Base-by-base conservation (phyloP, 2,888 invertebrate genomes). In the Operophtera brumata region DNA sequence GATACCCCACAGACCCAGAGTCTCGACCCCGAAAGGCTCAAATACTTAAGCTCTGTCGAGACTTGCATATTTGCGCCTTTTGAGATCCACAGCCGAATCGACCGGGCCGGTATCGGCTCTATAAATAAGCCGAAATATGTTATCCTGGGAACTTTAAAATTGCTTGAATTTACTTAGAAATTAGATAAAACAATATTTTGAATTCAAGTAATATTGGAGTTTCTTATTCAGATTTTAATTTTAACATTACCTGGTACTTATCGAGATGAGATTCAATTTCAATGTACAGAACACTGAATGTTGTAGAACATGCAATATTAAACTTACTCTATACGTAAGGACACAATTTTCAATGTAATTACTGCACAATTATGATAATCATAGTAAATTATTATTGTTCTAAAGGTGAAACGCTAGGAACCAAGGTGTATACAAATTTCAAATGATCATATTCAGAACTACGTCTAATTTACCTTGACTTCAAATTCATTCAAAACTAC, bases 331-430 rank as follows among this genome's bases (percentile, higher is more conserved):
- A 71, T 70, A 61, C 67, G 65, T 72, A 78, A 79, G 77, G 71
- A 65, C 77, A 81, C 80, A 71, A 71, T 73, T 77, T 74, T 77
- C 75, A 75, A 84, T 85, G 86, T 87, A 87, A 85, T 80, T 84
- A 84, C 66, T 82, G 88, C 88, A 88, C 88, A 77, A 68, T 84
- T 84, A 78, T 82, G 81, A 80, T 80, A 82, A 80, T 79, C 77
- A 71, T 84, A 77, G 75, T 77, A 73, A 74, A 70, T 37, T 9
- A 70, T 37, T 9, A 13, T 46, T 36, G 45, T 42, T 34, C 12
- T 30, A 30, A 30, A 30, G 8, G 20, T 20, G 20, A 20, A 20
- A 20, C n/a, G n/a, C 2, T 20, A 20, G 20, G 2, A 3, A 20
- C 20, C 20, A 20, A 20, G 20, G 2, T 20, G 2, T 4, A 3